These are phyloP conservation scores for Elgaria multicarinata DNA, from an alignment of 2,113 vertebrate genomes.

Conservation along the genomic window DNA sequence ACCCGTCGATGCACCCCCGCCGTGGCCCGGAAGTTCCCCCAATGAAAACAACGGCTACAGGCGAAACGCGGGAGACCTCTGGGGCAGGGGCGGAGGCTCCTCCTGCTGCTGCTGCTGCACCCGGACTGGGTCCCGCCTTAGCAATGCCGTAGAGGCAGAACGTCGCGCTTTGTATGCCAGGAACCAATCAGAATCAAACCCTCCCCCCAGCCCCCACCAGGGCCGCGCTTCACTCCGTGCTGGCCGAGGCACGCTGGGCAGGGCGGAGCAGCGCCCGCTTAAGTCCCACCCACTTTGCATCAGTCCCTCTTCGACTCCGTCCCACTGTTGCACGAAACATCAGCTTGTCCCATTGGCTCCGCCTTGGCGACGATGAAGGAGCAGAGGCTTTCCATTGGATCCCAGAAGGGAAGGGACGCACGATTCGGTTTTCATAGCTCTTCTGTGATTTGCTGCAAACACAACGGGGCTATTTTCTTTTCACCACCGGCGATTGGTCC, in stretches of 20 bases:
- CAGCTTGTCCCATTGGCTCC: conserved; percentile 47
- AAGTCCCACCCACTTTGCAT: conserved; percentile 11
- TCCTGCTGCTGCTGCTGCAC: too few species aligned
- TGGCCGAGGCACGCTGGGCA: neutral
- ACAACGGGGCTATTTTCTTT: conserved; percentile 48
- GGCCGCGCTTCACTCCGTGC: neutral
- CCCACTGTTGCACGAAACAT: conserved; percentile 24
- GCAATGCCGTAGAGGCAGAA: neutral
- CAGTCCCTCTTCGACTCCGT: conserved; percentile 34
- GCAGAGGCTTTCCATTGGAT: conserved; percentile 44
- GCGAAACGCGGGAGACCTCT: too few species aligned
- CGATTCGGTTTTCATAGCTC: neutral
- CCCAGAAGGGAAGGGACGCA: conserved; percentile 19
- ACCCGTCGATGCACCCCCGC: too few species aligned
- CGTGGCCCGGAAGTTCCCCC: too few species aligned
- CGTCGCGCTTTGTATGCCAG: fast-evolving
- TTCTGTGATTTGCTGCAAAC: conserved; percentile 52
- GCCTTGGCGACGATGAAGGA: conserved; percentile 37
- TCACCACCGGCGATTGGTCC: neutral
- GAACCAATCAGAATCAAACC: conserved; percentile 44
- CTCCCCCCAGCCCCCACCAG: neutral
- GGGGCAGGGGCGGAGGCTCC: too few species aligned
- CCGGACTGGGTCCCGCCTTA: too few species aligned
- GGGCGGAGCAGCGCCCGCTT: neutral
- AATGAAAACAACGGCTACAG: too few species aligned